These are phyloP conservation scores for Rhyacophila evoluta DNA, from an alignment of 2,888 invertebrate species.

Conservation along the genomic window DNA sequence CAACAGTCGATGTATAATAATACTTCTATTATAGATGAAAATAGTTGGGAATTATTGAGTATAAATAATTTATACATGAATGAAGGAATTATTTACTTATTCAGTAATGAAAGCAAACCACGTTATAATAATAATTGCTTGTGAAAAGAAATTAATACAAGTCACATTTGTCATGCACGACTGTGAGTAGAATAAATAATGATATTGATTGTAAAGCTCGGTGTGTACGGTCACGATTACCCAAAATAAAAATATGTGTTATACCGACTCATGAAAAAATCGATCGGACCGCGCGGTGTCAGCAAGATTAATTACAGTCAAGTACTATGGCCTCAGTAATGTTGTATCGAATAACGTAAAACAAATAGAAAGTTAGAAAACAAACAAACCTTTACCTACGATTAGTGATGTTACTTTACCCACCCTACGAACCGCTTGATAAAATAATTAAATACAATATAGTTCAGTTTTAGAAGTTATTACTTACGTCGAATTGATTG, in stretches of 20 bases:
- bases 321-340: constrained; percentile 42
- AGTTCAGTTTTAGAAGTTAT: too few relatives aligned
- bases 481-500: too few relatives aligned
- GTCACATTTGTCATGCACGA: not conserved
- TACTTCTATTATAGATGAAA: too few relatives aligned
- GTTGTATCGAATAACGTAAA: constrained; percentile 44
- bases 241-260: constrained; percentile 26
- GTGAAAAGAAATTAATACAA: not conserved
- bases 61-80: too few relatives aligned
- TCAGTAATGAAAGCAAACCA: too few relatives aligned
- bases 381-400: constrained; percentile 24
- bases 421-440: too few relatives aligned
- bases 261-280: constrained; percentile 43
- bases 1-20: too few relatives aligned
- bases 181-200: not conserved
- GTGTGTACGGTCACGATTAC: not conserved
- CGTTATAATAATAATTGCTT: too few relatives aligned
- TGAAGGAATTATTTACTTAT: too few relatives aligned
- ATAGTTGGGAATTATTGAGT: too few relatives aligned
- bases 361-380: constrained; percentile 42
- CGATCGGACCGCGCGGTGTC: constrained; percentile 47
- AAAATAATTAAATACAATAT: too few relatives aligned
- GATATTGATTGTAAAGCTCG: constrained; percentile 5
- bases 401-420: too few relatives aligned
- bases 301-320: constrained; percentile 49